A percentile compares a stretch with the other conserved stretches of the same genome.
Conservation (phyloP, 2,888 invertebrate genomes). For the Drosophila stalkeri region DNA sequence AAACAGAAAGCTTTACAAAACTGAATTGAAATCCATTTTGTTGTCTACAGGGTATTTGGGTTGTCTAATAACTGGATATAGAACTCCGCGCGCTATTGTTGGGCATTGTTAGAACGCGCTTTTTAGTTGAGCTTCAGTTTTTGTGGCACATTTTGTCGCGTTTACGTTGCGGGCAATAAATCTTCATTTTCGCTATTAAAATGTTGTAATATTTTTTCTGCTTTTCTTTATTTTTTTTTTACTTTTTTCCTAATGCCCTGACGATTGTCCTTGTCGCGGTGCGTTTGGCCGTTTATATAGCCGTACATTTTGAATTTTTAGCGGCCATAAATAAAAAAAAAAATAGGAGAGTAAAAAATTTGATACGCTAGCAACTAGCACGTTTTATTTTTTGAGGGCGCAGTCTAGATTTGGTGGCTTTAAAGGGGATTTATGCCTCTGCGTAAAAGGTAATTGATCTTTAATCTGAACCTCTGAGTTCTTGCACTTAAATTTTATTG, state of each 20-base stretch:
- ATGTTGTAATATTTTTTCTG: constrained; percentile 77
- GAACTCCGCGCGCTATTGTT: constrained; percentile 1
- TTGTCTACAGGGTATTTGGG: constrained; percentile 9
- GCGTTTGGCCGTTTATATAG: constrained; percentile 41
- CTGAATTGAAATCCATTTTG: not conserved
- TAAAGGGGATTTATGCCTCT: constrained; percentile 62
- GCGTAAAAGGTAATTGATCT: constrained; percentile 61
- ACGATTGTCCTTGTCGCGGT: constrained; percentile 56
- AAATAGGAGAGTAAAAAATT: constrained; percentile 55
- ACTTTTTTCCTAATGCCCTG: constrained; percentile 48
- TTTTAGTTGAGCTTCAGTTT: constrained; percentile 62
- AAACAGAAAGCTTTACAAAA: not conserved
- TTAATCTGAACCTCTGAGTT: constrained; percentile 36
- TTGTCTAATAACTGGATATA: not conserved
- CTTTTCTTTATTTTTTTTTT: constrained; percentile 18
- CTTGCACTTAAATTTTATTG: constrained; percentile 46
- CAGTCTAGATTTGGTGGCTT: constrained; percentile 58
- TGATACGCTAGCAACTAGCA: constrained; percentile 55
- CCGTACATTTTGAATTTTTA: constrained; percentile 52
- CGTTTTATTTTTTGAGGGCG: constrained; percentile 32
- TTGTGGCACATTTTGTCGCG: constrained; percentile 55
- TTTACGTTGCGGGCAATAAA: constrained; percentile 69
- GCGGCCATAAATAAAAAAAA: constrained; percentile 59
- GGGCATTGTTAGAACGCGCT: constrained; percentile 43
- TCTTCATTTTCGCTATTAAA: constrained; percentile 78